Base-by-base conservation (phyloP, 2,888 invertebrate species). In the Nysson spinosus region DNA sequence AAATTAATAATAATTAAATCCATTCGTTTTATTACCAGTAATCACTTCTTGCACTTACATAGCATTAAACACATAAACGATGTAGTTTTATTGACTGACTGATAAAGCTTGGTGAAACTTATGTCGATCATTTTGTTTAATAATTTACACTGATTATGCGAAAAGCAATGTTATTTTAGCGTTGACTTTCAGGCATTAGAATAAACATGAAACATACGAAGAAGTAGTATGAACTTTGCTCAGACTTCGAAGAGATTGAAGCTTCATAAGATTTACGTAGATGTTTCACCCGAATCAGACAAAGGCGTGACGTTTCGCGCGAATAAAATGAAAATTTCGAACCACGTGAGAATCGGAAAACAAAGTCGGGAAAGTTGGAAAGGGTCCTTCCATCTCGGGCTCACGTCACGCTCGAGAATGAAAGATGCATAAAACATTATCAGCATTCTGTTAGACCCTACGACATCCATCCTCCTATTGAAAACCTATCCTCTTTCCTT, bases 361-460 rank as follows among this genome's bases (percentile, higher is more conserved):
- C 30, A 34, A 30, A 32, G 1, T 9, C 16, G 34, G 43, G 11
- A 12, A 35, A 30, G 28, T 5, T 43, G 12, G 28, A 51, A 37
- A 57, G 16, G 24, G 35, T 35, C 51, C 43, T 28, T 35, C 39
- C 35, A 40, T 14, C 37, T 57, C 40, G 35, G 22, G 57, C 39
- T 34, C 14, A 24, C 34, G 4, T 4, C n/a, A 4, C 14, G 14
- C 16, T 14, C 26, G 42, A 17, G 46, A 39, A 54, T 57, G 73
- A 64, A 73, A 54, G 56, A 68, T 73, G 73, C 75, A 67, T 67
- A 75, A 75, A 75, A 75, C 62, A 73, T 72, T 72, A 76, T 68
- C 61, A 68, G 35, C 61, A 54, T 64, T 75, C 75, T 43, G 72
- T 67, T 57, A 61, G 55, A 60, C 47, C 34, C 50, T 42, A 35